These are phyloP conservation scores for Pipa parva DNA, from an alignment of 2,113 vertebrate genomes.

Conservation along the genomic window DNA sequence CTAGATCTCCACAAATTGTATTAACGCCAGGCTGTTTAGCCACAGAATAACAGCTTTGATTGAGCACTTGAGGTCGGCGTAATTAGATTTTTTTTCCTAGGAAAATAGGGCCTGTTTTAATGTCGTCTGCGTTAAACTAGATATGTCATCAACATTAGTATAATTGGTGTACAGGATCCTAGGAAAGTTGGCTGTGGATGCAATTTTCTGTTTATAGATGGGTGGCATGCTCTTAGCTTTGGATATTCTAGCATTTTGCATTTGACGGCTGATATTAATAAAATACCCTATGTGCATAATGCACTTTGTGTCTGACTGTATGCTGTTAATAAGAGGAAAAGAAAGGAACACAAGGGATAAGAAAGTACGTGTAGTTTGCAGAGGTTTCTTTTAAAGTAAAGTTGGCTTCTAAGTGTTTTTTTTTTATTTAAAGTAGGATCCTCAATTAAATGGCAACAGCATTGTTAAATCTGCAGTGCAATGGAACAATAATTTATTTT, in stretches of 20 bases:
- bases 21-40: slow-evolving; percentile 80
- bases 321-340: slow-evolving; percentile 23
- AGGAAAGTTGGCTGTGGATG: slow-evolving; percentile 51
- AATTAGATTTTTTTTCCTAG: slow-evolving; percentile 78
- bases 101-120: slow-evolving; percentile 73
- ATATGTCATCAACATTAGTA: slow-evolving; percentile 77
- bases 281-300: slow-evolving; percentile 10
- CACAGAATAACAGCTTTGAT: slow-evolving; percentile 86
- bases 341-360: not conserved
- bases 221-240: slow-evolving; percentile 19
- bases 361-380: not conserved
- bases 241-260: slow-evolving; percentile 13
- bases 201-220: slow-evolving; percentile 61
- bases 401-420: not conserved
- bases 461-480: not conserved
- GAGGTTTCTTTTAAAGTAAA: not conserved
- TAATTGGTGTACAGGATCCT: slow-evolving; percentile 68
- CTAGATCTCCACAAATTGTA: slow-evolving; percentile 80
- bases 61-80: slow-evolving; percentile 80
- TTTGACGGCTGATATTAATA: slow-evolving; percentile 35
- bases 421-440: not conserved
- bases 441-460: not conserved
- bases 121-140: slow-evolving; percentile 66
- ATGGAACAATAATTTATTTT: not conserved
- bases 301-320: slow-evolving; percentile 10